Evolutionary conservation across 2,888 invertebrate species (phyloP), one percentile per base, ranked within the genome.

Genomic region (Nebria salina): DNA sequence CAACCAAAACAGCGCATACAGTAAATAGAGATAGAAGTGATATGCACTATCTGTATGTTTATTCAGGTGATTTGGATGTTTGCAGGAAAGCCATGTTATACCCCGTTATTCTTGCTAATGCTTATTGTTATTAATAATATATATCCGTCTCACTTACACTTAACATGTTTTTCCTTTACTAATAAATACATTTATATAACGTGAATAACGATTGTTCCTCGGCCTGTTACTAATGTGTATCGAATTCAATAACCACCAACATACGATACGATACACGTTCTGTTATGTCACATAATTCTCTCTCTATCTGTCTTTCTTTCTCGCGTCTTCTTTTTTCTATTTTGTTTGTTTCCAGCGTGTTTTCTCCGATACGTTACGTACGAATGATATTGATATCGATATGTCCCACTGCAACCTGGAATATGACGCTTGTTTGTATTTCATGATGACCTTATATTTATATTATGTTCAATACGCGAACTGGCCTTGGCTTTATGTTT

Each of bases 161-260:
- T 54, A 54, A 54, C 54, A 54, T 54, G 54, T 54, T 13, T 8
- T 13, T 54, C 54, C 54, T 6, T 54, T 54, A 54, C 54, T 54
- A 54, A 54, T 54, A 11, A 7, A 54, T 54, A 54, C 72, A 54
- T 65, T 65, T 15, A 65, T 68, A 68, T 9, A n/a, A 68, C 77
- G 64, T 34, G 72, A 77, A 77, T 77, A 26, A 65, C 65, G 34
- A 72, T 68, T 70, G 25, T 43, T 75, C 72, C 77, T 64, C 72
- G 64, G 72, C 64, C 65, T 77, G 77, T 77, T 77, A 77, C 77
- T 77, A 77, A 77, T 77, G 25, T 77, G 72, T 77, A 77, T 77
- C 72, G 72, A 64, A 42, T 77, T 77, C 70, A 70, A 42, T 68
- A 76, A 76, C 70, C 75, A 75, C 65, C n/a, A 72, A 72, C 34